Percentiles rank a stretch among this genome's conserved stretches.
These are phyloP conservation scores for Rhyacophila evoluta DNA, from an alignment of 2,888 invertebrate species.

Conservation along the genomic window DNA sequence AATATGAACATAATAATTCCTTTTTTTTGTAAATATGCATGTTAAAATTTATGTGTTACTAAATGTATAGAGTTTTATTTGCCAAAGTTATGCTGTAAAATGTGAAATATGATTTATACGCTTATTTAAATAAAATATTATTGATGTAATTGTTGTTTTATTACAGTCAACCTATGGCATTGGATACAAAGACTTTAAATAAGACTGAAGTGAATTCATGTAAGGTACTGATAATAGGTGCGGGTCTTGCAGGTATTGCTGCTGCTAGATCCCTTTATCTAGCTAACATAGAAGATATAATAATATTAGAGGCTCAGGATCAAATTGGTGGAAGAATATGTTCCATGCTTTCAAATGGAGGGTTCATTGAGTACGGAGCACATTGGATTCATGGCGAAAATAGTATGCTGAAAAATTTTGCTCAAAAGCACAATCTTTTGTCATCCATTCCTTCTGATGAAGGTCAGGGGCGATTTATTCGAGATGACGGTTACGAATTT, in stretches of 20 bases:
- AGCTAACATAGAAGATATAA: conserved; percentile 64
- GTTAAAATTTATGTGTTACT: not conserved
- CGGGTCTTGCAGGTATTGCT: conserved; percentile 72
- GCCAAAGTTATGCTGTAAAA: not conserved
- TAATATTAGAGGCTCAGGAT: conserved; percentile 70
- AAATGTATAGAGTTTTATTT: not conserved
- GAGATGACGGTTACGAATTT: conserved; percentile 65
- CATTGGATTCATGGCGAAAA: conserved; percentile 75
- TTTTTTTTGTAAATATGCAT: not conserved
- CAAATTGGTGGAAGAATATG: conserved; percentile 70
- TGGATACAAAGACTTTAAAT: not conserved
- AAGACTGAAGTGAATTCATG: conserved; percentile 4
- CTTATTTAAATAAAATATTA: conserved; percentile 3
- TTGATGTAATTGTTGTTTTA: not conserved
- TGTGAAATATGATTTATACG: not conserved
- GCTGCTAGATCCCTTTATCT: conserved; percentile 68
- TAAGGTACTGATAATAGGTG: conserved; percentile 70
- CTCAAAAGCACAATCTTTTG: conserved; percentile 64
- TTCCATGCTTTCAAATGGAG: conserved; percentile 61
- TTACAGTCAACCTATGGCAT: not conserved
- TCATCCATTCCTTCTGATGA: conserved; percentile 67
- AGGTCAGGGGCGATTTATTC: conserved; percentile 69
- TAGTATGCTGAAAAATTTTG: conserved; percentile 68
- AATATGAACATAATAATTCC: not conserved
- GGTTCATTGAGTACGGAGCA: conserved; percentile 71